Conservation (phyloP, 2,797 vertebrate species). For the Parotocinclus haroldoi region DNA sequence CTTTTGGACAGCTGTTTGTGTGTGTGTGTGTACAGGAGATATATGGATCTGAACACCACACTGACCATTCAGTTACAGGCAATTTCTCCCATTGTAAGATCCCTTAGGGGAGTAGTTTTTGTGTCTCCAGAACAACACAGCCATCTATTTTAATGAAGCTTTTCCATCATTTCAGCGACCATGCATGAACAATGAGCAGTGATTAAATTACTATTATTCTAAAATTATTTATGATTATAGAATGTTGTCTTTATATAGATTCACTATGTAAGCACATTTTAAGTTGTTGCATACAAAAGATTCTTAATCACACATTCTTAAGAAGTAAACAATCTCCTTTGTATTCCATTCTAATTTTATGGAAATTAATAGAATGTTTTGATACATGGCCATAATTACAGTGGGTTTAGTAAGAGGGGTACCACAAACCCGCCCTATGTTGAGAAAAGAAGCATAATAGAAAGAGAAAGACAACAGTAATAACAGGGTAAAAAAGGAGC, state of each 20-base stretch:
- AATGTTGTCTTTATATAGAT: slow-evolving; percentile 24
- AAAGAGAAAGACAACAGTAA: too few relatives aligned
- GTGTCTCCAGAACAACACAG: slow-evolving; percentile 55
- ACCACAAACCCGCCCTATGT: too few relatives aligned
- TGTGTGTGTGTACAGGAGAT: neutral
- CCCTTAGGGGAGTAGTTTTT: neutral
- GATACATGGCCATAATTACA: too few relatives aligned
- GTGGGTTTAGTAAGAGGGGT: too few relatives aligned
- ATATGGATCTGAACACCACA: slow-evolving; percentile 7
- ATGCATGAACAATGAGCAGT: slow-evolving; percentile 19
- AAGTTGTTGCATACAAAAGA: neutral
- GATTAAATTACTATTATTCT: slow-evolving; percentile 44
- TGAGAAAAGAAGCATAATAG: too few relatives aligned
- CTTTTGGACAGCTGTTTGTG: neutral
- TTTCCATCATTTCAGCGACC: slow-evolving; percentile 46
- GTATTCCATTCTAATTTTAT: too few relatives aligned
- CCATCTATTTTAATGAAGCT: slow-evolving; percentile 64
- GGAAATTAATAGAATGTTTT: too few relatives aligned
- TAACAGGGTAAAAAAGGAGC: too few relatives aligned
- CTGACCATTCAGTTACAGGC: slow-evolving; percentile 44
- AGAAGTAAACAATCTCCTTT: too few relatives aligned
- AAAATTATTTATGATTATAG: slow-evolving; percentile 21
- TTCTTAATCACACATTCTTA: too few relatives aligned
- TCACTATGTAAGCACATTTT: slow-evolving; percentile 1
- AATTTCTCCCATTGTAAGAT: slow-evolving; percentile 32